Evolutionary conservation across 2,113 vertebrate species (phyloP).

Genomic region (Apodemus speciosus): DNA sequence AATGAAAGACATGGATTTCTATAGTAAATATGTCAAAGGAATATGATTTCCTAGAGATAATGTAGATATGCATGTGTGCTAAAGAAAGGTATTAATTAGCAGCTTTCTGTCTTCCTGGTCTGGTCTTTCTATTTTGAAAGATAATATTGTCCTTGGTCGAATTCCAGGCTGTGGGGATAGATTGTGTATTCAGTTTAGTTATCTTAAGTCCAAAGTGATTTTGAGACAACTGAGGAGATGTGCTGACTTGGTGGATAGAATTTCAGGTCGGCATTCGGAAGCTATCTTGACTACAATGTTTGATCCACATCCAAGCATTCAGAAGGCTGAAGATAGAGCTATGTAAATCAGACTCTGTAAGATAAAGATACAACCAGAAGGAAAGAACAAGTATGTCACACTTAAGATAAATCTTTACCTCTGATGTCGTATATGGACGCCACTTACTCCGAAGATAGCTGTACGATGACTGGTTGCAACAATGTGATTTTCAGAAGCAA

Average conservation of each 20-base stretch:
- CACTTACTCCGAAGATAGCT: not conserved
- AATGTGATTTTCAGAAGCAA: not conserved
- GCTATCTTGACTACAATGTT: not conserved
- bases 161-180: not conserved
- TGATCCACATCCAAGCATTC: not conserved
- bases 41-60: not conserved
- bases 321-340: not conserved
- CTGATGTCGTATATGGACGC: not conserved
- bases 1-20: not conserved
- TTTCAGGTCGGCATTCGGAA: not conserved
- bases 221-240: not conserved
- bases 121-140: constrained; percentile 13
- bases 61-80: not conserved
- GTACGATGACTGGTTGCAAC: not conserved
- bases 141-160: not conserved
- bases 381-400: not conserved
- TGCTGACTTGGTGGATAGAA: not conserved
- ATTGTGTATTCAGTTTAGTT: not conserved
- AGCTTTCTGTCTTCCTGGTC: not conserved
- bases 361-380: not conserved
- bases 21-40: not conserved
- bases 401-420: not conserved
- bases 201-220: not conserved
- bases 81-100: not conserved
- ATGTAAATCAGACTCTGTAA: not conserved